Evolutionary conservation across 2,888 invertebrate genomes (phyloP), one percentile per base, ranked within the genome.

Genomic region (Nemotelus pantherinus): DNA sequence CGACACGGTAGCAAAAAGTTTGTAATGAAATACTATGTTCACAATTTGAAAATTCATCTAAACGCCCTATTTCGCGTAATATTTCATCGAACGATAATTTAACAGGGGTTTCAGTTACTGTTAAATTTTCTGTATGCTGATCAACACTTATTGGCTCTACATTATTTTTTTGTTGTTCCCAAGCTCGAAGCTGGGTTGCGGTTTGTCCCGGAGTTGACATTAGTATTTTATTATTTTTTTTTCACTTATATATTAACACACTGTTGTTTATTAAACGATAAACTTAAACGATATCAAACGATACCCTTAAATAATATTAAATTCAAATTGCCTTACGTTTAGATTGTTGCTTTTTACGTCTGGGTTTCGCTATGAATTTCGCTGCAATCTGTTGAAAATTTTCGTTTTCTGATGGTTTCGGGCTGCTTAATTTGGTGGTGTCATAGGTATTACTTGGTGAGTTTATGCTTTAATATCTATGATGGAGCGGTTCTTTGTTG

Each of bases 11-110:
- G 39, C 67, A 67, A 25, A 67, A 67, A 39, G 3, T 7, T n/a
- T 67, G 67, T 67, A 67, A 48, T 25, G 67, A 67, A 48, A 67
- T 67, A 2, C 67, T 39, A 3, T 67, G 47, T n/a, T 2, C 2
- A 2, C 48, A 67, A 48, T 67, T 67, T 7, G 67, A 67, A 67
- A 67, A 65, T 43, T 65, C 45, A n/a, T 65, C 65, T 25, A 65
- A 25, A 25, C 25, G 25, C 25, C 25, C 25, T 25, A 25, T 25
- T 25, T 25, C 25, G 25, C 25, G 25, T 25, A 25, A 25, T 25
- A 25, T 25, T 25, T 25, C 25, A 25, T 25, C 25, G 25, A 25
- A 25, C 25, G 25, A 25, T 25, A 25, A 25, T 25, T 25, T 25
- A 25, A n/a, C 25, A 10, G 53, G 53, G 53, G 25, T 58, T 58